phyloP scores from a whole-genome alignment of 2,113 vertebrate species.

The Ginglymostoma cirratum region DNA sequence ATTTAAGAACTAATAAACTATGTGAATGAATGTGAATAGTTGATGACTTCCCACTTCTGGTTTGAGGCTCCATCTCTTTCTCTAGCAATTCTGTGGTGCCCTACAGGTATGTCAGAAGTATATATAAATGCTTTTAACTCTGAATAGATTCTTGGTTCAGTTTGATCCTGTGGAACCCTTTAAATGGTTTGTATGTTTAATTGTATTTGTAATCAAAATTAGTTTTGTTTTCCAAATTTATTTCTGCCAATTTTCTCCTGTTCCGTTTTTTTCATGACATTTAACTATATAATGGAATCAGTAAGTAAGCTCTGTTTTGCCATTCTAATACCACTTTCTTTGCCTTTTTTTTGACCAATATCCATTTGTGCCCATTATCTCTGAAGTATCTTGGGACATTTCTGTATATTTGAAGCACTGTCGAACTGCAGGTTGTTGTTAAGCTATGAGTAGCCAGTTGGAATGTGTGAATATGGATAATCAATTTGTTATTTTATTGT shows the following conservation, averaged over 20 bases:
- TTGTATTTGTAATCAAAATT: too few species aligned
- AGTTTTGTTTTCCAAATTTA: not conserved
- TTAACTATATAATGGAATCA: too few species aligned
- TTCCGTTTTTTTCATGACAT: not conserved
- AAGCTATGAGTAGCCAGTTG: not conserved
- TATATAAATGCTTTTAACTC: not conserved
- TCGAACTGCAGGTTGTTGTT: not conserved
- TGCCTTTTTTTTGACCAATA: not conserved
- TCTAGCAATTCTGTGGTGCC: not conserved
- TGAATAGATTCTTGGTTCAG: not conserved
- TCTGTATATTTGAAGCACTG: not conserved
- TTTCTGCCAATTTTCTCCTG: not conserved
- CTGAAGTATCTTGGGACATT: not conserved
- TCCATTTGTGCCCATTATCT: not conserved
- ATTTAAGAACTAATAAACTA: not conserved
- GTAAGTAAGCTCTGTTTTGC: not conserved
- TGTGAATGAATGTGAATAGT: not conserved
- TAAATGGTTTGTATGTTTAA: not conserved
- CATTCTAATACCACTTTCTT: not conserved
- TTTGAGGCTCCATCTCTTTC: not conserved
- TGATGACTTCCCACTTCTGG: not conserved
- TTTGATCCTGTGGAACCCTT: not conserved
- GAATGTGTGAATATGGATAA: not conserved
- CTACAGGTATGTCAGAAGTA: not conserved
- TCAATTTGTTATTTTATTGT: not conserved